Base-by-base conservation (phyloP, 2,797 vertebrate genomes). In the Lepilemur ruficaudatus region DNA sequence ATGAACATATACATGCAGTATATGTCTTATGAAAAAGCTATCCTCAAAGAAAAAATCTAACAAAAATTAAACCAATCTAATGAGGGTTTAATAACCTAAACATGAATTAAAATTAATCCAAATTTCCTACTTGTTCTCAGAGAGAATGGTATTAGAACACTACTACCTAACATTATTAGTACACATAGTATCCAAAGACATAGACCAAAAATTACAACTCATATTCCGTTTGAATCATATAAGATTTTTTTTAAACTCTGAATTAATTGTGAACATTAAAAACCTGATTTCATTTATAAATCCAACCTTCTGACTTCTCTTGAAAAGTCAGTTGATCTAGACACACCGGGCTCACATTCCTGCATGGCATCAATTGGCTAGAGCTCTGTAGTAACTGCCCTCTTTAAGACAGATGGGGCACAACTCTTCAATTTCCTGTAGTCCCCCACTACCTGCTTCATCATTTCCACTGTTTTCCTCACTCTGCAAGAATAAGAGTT, bases 1-100 rank as follows among this genome's bases (percentile, higher is more conserved):
- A 83, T n/a, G 18, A 70, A 97, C 95, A 92, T n/a, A 96, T 91
- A 98, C 0, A 96, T 82, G 75, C 43, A 73, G 35, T 30, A 1
- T 83, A 93, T 43, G 92, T 65, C 38, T 97, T 94, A 95, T 12
- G 65, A 90, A 90, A 97, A 97, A 75, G 94, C 3, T 2, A 88
- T 81, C 91, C 90, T 85, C 76, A 92, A 95, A 97, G 52, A 92
- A 55, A 55, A 69, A 78, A 41, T 20, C 57, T 87, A 67, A 85
- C 14, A 87, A 48, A 93, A 92, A 76, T 85, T 91, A 93, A 17
- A 6, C 61, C 89, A 73, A 82, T 65, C 17, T 63, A 84, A 30
- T 81, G 85, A 94, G 32, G 13, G 5, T 32, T 87, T 50, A 43
- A 78, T 81, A 96, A 82, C 28, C 20, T 97, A 86, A 87, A 81